Conservation (phyloP, 2,113 vertebrate genomes). For the Dendropsophus ebraccatus region DNA sequence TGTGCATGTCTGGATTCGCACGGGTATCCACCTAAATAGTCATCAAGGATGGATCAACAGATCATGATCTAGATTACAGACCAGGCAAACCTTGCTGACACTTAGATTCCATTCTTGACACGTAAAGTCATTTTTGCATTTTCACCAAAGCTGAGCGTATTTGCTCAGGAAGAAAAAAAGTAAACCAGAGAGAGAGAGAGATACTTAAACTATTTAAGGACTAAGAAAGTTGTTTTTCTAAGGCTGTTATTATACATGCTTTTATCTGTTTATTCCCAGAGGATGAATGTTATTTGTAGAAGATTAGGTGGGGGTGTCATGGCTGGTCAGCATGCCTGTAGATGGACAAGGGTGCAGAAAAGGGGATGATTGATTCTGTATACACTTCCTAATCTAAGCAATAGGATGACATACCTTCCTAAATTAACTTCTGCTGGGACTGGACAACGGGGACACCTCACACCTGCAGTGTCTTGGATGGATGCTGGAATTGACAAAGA, state of each 20-base stretch:
- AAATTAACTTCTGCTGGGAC: too few relatives aligned
- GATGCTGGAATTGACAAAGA: too few relatives aligned
- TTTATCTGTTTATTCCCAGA: neutral
- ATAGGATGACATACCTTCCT: too few relatives aligned
- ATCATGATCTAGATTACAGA: neutral
- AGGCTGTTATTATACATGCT: neutral
- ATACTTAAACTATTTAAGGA: neutral
- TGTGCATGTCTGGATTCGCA: conserved; percentile 56
- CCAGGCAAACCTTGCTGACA: neutral
- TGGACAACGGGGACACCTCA: too few relatives aligned
- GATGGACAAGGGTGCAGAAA: too few relatives aligned
- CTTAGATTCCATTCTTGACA: neutral
- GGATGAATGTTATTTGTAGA: neutral
- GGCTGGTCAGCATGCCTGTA: too few relatives aligned
- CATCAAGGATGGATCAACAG: conserved; percentile 57
- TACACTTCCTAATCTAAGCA: too few relatives aligned
- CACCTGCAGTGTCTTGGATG: too few relatives aligned
- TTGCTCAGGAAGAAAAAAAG: neutral
- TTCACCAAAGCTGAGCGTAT: neutral
- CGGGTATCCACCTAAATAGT: conserved; percentile 51
- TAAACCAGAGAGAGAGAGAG: neutral
- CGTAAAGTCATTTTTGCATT: neutral
- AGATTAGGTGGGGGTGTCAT: too few relatives aligned
- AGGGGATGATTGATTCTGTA: too few relatives aligned
- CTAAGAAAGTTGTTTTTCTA: neutral